These are phyloP conservation scores for Diuraphis noxia DNA, from an alignment of 1,140 invertebrate genomes.

Conservation along the genomic window DNA sequence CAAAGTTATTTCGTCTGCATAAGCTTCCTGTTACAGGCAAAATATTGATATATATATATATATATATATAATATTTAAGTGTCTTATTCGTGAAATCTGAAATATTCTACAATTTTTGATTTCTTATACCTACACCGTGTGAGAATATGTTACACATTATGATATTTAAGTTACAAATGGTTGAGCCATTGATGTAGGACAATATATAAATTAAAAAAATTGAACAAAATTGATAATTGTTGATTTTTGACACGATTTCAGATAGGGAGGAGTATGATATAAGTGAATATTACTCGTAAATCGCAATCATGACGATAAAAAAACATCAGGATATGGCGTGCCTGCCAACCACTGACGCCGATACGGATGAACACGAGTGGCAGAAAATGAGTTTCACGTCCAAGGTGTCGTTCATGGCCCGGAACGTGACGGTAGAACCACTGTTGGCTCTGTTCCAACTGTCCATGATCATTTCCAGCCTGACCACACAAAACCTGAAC, in stretches of 20 bases:
- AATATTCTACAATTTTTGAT: neutral
- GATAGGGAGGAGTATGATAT: neutral
- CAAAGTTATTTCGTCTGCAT: no score
- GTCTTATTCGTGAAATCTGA: neutral
- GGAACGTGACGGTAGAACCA: slow-evolving; percentile 27
- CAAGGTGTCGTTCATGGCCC: slow-evolving; percentile 53
- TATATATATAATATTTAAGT: no score
- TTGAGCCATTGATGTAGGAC: neutral
- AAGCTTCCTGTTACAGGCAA: no score
- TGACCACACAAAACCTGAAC: slow-evolving; percentile 49
- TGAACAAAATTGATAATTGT: neutral
- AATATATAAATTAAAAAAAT: neutral
- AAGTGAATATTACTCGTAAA: neutral
- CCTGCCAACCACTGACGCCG: neutral
- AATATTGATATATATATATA: no score
- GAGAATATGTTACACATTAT: neutral
- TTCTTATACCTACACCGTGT: neutral
- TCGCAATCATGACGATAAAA: neutral
- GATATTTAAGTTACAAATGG: no score
- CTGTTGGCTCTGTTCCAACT: neutral
- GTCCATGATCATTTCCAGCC: neutral
- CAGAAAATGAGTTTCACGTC: neutral
- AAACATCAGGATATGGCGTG: neutral
- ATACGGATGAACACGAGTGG: neutral
- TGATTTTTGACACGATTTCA: neutral